Conservation (phyloP, 2,113 vertebrate species). For the Cettia cetti region DNA sequence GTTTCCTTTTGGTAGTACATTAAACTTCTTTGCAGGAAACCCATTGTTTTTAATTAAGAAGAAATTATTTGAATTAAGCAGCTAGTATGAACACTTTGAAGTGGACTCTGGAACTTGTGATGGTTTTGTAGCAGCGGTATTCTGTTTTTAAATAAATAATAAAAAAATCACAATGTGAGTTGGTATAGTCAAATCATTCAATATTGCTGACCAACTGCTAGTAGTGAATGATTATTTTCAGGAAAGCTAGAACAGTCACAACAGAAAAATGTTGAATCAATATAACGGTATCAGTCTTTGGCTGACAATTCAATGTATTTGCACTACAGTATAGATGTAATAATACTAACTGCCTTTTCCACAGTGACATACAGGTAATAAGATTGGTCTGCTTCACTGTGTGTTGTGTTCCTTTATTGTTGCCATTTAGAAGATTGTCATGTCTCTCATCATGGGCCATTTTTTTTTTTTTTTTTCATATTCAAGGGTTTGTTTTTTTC, state of each 20-base stretch:
- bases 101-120: neutral
- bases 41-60: neutral
- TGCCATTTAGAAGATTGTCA: neutral
- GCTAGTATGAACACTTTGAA: neutral
- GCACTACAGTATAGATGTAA: neutral
- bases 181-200: neutral
- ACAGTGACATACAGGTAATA: neutral
- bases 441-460: neutral
- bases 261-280: neutral
- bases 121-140: neutral
- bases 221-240: neutral
- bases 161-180: neutral
- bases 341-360: neutral
- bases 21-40: neutral
- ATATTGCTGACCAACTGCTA: neutral
- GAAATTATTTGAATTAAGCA: neutral
- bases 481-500: accelerated
- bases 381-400: neutral
- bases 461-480: neutral
- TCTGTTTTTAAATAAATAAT: neutral
- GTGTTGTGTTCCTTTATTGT: neutral
- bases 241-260: neutral
- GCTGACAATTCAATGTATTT: neutral
- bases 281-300: neutral
- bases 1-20: neutral